phyloP scores from a whole-genome alignment of 2,113 vertebrate genomes.

The Archilochus colubris region DNA sequence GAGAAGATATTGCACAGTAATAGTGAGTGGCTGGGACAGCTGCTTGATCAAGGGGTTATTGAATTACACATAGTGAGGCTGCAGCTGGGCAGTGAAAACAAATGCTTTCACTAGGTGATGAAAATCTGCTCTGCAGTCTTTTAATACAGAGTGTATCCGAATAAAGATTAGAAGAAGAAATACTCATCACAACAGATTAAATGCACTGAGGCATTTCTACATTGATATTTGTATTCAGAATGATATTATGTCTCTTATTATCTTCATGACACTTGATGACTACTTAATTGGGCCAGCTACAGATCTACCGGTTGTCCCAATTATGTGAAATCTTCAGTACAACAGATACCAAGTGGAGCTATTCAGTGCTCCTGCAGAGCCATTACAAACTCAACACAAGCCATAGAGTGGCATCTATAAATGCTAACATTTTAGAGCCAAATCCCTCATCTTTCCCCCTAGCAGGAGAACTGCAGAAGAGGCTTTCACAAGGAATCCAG shows the following conservation, averaged over 20 bases:
- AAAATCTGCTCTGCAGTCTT: conserved; percentile 4
- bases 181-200: neutral
- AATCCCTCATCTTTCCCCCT: neutral
- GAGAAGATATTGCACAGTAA: conserved; percentile 35
- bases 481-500: neutral
- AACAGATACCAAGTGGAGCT: neutral
- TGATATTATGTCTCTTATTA: neutral
- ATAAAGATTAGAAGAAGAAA: conserved; percentile 24
- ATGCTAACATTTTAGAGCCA: neutral
- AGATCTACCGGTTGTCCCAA: neutral
- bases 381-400: neutral
- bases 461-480: neutral
- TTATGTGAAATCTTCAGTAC: neutral
- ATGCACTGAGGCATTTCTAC: neutral
- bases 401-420: neutral
- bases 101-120: conserved; percentile 27
- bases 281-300: neutral
- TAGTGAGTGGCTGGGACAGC: conserved; percentile 24
- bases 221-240: conserved; percentile 2
- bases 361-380: conserved; percentile 6
- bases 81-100: conserved; percentile 19
- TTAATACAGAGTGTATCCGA: neutral
- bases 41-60: conserved; percentile 40
- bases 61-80: conserved; percentile 1
- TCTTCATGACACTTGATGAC: neutral